Percentiles rank a stretch among this genome's conserved stretches.
Conservation (phyloP, 2,797 vertebrate genomes). For the Coendou prehensilis region DNA sequence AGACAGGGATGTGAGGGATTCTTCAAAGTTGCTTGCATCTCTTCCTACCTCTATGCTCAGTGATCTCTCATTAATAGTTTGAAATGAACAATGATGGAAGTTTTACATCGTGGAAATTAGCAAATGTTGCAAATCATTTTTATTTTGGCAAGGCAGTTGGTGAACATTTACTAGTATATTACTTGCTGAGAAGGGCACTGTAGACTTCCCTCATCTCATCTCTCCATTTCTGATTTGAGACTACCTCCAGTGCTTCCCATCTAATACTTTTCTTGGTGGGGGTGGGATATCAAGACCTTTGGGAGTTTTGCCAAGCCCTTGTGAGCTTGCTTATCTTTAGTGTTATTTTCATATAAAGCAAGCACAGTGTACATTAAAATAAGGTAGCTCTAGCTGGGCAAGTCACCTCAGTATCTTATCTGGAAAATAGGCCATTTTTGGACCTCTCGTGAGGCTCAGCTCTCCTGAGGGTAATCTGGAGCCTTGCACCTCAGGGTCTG, state of each 20-base stretch:
- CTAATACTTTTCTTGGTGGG: neutral
- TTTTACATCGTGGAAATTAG: neutral
- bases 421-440: neutral
- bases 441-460: neutral
- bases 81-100: neutral
- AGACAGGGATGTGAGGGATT: neutral
- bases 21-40: neutral
- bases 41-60: neutral
- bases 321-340: slow-evolving; percentile 13
- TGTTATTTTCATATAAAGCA: slow-evolving; percentile 50
- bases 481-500: neutral
- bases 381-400: neutral
- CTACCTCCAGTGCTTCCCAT: neutral
- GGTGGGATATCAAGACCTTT: neutral
- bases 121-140: slow-evolving; percentile 8
- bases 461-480: neutral
- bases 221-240: neutral
- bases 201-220: neutral
- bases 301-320: slow-evolving; percentile 22
- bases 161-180: neutral
- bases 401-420: neutral
- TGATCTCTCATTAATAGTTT: neutral
- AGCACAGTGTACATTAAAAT: neutral
- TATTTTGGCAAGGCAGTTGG: slow-evolving; percentile 18
- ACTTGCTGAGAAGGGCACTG: neutral